These are phyloP conservation scores for Erithacus rubecula DNA, from an alignment of 2,797 vertebrate species.

Conservation along the genomic window DNA sequence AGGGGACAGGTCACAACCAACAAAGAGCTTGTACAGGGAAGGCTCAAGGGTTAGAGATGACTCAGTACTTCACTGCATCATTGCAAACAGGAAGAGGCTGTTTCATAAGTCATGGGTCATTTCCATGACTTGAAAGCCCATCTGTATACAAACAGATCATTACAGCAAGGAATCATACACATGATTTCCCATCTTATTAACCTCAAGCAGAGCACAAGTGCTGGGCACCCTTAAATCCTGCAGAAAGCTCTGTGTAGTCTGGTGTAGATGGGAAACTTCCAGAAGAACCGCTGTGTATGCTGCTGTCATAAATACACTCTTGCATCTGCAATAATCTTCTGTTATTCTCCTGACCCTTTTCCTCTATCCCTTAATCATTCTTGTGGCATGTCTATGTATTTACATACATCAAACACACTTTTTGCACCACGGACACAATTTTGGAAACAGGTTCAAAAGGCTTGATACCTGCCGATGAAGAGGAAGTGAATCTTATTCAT, in stretches of 20 bases:
- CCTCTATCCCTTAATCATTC: neutral
- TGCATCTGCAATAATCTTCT: neutral
- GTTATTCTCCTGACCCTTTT: neutral
- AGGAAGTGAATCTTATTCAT: neutral
- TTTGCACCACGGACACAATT: rapidly evolving
- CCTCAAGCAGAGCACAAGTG: neutral
- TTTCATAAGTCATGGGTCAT: constrained; percentile 19
- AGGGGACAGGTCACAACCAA: neutral
- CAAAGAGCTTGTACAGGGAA: neutral
- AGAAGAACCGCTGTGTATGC: neutral
- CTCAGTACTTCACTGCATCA: neutral
- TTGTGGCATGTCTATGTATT: neutral
- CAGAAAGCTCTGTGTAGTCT: neutral
- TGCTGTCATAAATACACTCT: neutral
- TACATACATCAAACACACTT: neutral
- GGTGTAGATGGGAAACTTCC: neutral
- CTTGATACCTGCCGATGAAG: neutral
- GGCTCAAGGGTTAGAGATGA: neutral
- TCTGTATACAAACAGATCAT: neutral
- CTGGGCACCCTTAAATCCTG: neutral
- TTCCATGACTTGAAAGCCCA: neutral
- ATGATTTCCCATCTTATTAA: neutral
- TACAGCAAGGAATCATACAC: neutral
- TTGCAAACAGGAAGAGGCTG: constrained; percentile 23
- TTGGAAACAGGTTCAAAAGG: neutral